phyloP scores from a whole-genome alignment of 2,888 invertebrate species.

The Oscheius sp. region DNA sequence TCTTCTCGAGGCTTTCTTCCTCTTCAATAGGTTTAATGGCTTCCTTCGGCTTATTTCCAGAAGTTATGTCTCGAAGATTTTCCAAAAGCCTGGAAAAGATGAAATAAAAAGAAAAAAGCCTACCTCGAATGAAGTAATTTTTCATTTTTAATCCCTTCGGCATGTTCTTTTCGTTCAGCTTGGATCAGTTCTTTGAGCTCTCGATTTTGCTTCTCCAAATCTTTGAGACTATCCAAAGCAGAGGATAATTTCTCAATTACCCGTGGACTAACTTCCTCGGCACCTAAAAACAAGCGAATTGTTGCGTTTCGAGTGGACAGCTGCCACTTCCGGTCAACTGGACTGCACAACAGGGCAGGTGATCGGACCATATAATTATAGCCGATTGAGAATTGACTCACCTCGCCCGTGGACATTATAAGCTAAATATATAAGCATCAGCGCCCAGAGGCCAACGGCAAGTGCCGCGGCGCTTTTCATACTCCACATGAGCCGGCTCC shows the following conservation, averaged over 20 bases:
- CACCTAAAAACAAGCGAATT: conserved; percentile 4
- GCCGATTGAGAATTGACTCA: not conserved
- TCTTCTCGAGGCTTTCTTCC: not conserved
- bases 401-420: conserved; percentile 28
- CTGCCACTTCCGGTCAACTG: conserved; percentile 26
- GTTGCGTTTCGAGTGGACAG: not conserved
- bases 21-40: not conserved
- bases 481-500: conserved; percentile 28
- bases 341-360: conserved; percentile 7
- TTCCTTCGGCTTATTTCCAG: conserved; percentile 3
- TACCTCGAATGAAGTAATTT: conserved; percentile 10
- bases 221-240: conserved; percentile 2
- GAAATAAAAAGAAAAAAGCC: not conserved
- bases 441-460: conserved; percentile 24
- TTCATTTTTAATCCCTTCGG: conserved; percentile 18
- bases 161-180: conserved; percentile 37
- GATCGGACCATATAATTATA: conserved; percentile 12
- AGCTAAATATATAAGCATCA: conserved; percentile 25
- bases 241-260: not conserved
- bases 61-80: not conserved
- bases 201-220: conserved; percentile 37
- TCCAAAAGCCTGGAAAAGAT: conserved; percentile 19
- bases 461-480: conserved; percentile 32
- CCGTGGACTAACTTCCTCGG: conserved; percentile 1
- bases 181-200: conserved; percentile 40